Evolutionary conservation across 2,797 vertebrate genomes (phyloP), one percentile per base, ranked within the genome.

Genomic region (Zalophus californianus): DNA sequence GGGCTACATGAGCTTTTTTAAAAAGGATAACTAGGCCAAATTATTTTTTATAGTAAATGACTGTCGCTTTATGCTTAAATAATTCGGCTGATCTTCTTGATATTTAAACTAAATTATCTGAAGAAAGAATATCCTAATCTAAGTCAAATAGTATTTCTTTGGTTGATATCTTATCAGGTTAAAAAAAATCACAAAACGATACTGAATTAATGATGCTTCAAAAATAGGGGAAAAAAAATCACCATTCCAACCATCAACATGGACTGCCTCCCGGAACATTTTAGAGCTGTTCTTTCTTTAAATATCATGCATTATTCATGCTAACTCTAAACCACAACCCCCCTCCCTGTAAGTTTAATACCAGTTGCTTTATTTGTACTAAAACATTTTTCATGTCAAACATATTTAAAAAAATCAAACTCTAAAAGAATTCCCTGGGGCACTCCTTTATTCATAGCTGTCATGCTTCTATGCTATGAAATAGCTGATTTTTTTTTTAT

Each of bases 331-430:
- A 99, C 98, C 98, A 98, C 98, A 99, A 99, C 98, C 98, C 98
- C 99, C 98, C 99, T 98, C 98, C 98, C 99, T 98, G 98, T 99
- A 99, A 99, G 99, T 99, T 99, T 99, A 99, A 99, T 99, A 99
- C 99, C 99, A 99, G 99, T 99, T 99, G 99, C 99, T 99, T 99
- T 99, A 99, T 99, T 99, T 99, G 99, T 99, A 99, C 99, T 99
- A 99, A 99, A 99, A 99, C 99, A 99, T 99, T 99, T 99, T 99
- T 99, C 98, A 98, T 99, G 99, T 99, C 99, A 99, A 99, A 99
- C 98, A 99, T 99, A 99, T 99, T 99, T 97, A 1, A 0, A 89
- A 98, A 99, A 99, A 98, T 98, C 98, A 99, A 99, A 99, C 98
- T 99, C 98, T 99, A 98, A 99, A 99, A 99, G 99, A 99, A 99